Evolutionary conservation across 2,113 vertebrate species (phyloP).

Genomic region (Dicaeum eximium): DNA sequence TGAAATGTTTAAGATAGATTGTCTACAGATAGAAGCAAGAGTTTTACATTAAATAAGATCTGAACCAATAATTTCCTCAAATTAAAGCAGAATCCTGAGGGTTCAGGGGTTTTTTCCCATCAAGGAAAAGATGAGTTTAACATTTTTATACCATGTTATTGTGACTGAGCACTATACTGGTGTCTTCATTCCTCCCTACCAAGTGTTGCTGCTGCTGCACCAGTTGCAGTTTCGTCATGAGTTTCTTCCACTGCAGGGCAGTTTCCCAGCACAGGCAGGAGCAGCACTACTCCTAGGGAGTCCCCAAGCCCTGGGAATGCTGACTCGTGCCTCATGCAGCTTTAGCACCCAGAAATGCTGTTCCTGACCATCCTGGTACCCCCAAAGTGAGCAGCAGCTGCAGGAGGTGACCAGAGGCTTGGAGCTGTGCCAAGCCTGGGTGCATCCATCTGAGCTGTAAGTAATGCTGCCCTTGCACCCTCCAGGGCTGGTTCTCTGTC

Average conservation of each 20-base stretch:
- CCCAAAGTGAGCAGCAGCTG: not conserved
- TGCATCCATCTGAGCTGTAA: not conserved
- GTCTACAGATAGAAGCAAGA: not conserved
- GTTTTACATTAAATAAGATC: not conserved
- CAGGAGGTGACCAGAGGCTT: not conserved
- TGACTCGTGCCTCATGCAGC: accelerated
- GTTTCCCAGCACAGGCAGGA: not conserved
- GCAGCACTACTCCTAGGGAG: not conserved
- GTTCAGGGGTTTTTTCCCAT: not conserved
- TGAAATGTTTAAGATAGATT: not conserved
- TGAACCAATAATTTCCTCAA: not conserved
- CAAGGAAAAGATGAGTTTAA: not conserved
- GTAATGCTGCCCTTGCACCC: accelerated
- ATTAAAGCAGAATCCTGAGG: not conserved
- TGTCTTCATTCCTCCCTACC: not conserved
- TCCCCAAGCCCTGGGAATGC: too few relatives aligned
- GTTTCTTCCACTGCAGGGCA: not conserved
- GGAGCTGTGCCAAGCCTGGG: not conserved
- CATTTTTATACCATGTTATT: not conserved
- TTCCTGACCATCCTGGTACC: not conserved
- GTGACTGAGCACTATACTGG: not conserved
- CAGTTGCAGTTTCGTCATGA: not conserved
- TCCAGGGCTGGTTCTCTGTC: not conserved
- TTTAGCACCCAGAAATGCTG: not conserved
- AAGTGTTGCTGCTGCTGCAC: accelerated